Evolutionary conservation across 2,797 vertebrate genomes (phyloP).

Genomic region (Podarcis siculus): DNA sequence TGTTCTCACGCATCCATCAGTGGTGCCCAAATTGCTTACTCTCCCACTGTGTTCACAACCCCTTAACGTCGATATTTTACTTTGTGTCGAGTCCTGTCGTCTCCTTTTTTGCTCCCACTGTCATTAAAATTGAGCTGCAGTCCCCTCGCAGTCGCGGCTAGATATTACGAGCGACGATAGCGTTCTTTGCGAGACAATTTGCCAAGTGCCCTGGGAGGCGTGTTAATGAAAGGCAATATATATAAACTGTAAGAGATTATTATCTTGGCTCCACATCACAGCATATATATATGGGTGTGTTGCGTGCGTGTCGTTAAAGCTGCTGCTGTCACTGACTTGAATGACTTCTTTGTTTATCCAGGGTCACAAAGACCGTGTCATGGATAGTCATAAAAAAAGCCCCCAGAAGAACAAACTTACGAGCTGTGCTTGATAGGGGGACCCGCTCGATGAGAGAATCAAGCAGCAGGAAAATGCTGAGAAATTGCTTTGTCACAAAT

Average conservation of each 20-base stretch:
- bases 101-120: neutral
- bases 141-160: neutral
- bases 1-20: neutral
- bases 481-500: conserved; percentile 28
- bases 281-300: neutral
- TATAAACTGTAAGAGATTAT: neutral
- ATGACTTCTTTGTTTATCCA: conserved; percentile 8
- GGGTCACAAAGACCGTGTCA: neutral
- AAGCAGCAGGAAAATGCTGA: conserved; percentile 23
- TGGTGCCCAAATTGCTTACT: neutral
- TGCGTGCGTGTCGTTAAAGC: neutral
- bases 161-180: neutral
- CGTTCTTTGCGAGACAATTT: conserved; percentile 7
- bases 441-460: conserved; percentile 12
- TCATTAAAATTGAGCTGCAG: neutral
- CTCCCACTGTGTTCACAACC: neutral
- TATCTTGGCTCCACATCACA: neutral
- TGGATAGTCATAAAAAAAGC: neutral
- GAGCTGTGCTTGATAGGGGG: neutral
- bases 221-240: conserved; percentile 10
- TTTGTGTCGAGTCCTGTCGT: neutral
- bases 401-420: neutral
- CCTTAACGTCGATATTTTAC: neutral
- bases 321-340: neutral
- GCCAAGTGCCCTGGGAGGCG: neutral